Base-by-base conservation (phyloP, 2,797 vertebrate genomes). In the Gymnopithys bicolor region DNA sequence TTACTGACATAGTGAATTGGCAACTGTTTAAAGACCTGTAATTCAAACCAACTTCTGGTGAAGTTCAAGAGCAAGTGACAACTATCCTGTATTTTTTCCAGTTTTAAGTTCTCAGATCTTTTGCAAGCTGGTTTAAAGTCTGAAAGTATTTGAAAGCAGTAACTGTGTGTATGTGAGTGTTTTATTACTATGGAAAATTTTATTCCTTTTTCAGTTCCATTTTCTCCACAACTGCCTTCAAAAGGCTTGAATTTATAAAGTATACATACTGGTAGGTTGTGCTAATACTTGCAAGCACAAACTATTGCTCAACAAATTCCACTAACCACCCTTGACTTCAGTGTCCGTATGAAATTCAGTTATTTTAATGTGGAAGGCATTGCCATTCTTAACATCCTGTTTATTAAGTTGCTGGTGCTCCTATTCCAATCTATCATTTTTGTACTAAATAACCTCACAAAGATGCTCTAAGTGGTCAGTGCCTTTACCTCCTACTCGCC, bases 351-450 rank as follows among this genome's bases (percentile, higher is more conserved):
- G 21, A 87, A 91, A 90, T 63, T 73, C 41, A 74, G 60, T 70
- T 80, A 76, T 90, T 92, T 66, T 78, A 19, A 94, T 94, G 80
- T 35, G 62, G 48, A 87, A 93, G n/a, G n/a, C 58, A 91, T 4
- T 71, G 46, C 39, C 60, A 49, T 51, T 69, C n/a, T 77, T 49
- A 89, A 85, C 52, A 92, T 62, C 64, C 55, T 79, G 55, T 52
- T 95, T 89, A 92, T 92, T 80, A 64, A 62, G 11, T 33, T 83
- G 64, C 83, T 84, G 77, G 84, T 84, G n/a, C 21, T 84, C 25
- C 39, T 37, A 19, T 24, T 94, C 52, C 48, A 69, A 33, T 16
- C 11, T 51, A 33, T 16, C 11, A 55, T 77, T 74, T 69, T 46
- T 63, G 12, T 28, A 55, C 24, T 59, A 86, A 90, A 69, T n/a